Evolutionary conservation across 2,113 vertebrate genomes (phyloP), one percentile per base, ranked within the genome.

Genomic region (Sapajus apella): DNA sequence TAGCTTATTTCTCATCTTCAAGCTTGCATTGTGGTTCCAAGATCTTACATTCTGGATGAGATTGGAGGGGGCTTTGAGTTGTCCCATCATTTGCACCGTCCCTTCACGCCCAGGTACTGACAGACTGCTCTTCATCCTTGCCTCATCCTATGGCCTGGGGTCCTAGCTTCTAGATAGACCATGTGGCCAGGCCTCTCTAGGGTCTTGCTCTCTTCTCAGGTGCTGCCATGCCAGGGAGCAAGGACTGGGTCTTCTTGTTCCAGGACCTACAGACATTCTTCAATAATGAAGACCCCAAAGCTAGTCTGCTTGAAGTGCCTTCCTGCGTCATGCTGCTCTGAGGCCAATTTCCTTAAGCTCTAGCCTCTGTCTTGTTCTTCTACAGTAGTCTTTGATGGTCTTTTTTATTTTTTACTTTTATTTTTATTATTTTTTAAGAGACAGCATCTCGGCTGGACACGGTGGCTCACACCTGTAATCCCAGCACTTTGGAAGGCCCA

Each of bases 1-100:
- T 92, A 73, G 86, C 37, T 87, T 56, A 58, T 90, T 86, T 82
- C 55, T 96, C 27, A 50, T 94, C 73, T 93, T 76, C 32, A 85
- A 35, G 9, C 30, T 87, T 91, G 77, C 87, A 50, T 87, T 90
- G n/a, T 85, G n/a, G 16, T 89, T 95, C 30, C 45, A 80, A 55
- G 70, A 70, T 88, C 30, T 92, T 90, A 14, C 61, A 61, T 80
- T 92, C 91, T 81, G 43, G 35, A 50, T 61, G 47, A 87, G 64
- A 68, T 76, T 80, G 58, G 30, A 95, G 47, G 56, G 61, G 11
- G 4, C 25, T 91, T 93, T 93, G 55, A 93, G 50, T 88, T 89
- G 12, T 35, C 40, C 70, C 1, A 14, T 87, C 73, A 80, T 79
- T 88, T 91, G 72, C 6, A 61, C 64, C 13, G 11, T 21, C 30